Base-by-base conservation (phyloP, 2,113 vertebrate genomes). In the Serinus canaria region DNA sequence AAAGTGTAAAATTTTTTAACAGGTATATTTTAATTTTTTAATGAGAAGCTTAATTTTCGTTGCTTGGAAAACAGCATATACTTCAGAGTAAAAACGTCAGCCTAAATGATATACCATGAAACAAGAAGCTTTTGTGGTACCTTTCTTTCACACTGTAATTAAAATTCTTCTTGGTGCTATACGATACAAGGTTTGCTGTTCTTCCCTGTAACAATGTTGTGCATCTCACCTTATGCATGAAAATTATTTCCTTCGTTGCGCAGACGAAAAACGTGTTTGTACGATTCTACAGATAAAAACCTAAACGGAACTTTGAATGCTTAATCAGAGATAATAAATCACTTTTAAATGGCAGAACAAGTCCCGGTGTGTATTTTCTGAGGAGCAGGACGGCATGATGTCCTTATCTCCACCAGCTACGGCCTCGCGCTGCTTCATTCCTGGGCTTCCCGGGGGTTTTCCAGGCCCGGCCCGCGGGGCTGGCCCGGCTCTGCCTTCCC, bases 91-190 rank as follows among this genome's bases (percentile, higher is more conserved):
- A 83, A 91, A 90, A 43, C 6, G 10, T 66, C 81, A 68, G 35
- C 70, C 63, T 67, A 63, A 78, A 74, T 3, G 24, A 80, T 81
- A 55, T 68, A 59, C 52, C 49, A 10, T 43, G 47, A 75, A 88
- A 78, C 41, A 41, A 64, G 35, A 18, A 25, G 67, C 56, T 77
- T 87, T 91, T 5, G 1, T 81, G 74, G 78, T 62, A 14, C 35
- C 46, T 60, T 79, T 68, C 62, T 78, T 87, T 88, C 43, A 59
- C 91, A 43, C 46, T 86, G 58, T 80, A 90, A 75, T 81, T 77
- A 75, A 72, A 95, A 52, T 94, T 91, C 53, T 83, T 75, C 74
- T 92, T 80, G 95, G 95, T 96, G 94, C 96, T 97, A 80, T 10
- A 53, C 0, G 5, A 35, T 30, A 31, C 21, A 39, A 60, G 25